These are phyloP conservation scores for Stegastes partitus DNA, from an alignment of 2,113 vertebrate genomes.

Conservation along the genomic window DNA sequence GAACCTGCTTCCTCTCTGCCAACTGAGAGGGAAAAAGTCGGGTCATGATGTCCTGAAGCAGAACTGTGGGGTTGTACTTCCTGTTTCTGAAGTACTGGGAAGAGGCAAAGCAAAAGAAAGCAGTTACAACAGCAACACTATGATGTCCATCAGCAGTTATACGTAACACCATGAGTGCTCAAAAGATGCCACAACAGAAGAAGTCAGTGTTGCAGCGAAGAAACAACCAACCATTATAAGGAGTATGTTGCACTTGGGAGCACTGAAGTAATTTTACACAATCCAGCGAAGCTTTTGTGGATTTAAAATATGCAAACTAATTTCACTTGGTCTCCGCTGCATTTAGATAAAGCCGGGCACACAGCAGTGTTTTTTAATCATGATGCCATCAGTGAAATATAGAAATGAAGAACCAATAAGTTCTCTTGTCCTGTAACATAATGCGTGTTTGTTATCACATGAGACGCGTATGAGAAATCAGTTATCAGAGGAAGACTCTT, in stretches of 20 bases:
- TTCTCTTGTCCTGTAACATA: neutral
- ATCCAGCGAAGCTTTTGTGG: neutral
- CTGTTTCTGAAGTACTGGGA: constrained; percentile 89
- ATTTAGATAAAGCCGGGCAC: neutral
- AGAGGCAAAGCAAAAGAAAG: constrained; percentile 4
- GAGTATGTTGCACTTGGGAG: neutral
- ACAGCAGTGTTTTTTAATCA: neutral
- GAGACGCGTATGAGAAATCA: neutral
- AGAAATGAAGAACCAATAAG: neutral
- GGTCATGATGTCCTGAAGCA: constrained; percentile 88
- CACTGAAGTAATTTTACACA: neutral
- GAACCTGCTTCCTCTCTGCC: constrained; percentile 87
- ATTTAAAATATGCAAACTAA: neutral
- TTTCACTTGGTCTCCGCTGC: no score
- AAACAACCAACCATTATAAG: neutral
- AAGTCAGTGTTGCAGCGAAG: neutral
- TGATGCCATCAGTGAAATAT: neutral
- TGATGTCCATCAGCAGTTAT: neutral
- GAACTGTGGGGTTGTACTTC: constrained; percentile 87
- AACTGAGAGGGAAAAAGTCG: constrained; percentile 86
- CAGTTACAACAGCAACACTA: neutral
- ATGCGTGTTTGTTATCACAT: neutral
- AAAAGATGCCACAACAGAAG: neutral
- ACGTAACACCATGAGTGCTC: neutral
- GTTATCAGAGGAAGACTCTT: neutral